Percentiles rank a stretch among this genome's conserved stretches.
Evolutionary conservation across 2,797 vertebrate genomes (phyloP).

Genomic region (Pelodytes ibericus): DNA sequence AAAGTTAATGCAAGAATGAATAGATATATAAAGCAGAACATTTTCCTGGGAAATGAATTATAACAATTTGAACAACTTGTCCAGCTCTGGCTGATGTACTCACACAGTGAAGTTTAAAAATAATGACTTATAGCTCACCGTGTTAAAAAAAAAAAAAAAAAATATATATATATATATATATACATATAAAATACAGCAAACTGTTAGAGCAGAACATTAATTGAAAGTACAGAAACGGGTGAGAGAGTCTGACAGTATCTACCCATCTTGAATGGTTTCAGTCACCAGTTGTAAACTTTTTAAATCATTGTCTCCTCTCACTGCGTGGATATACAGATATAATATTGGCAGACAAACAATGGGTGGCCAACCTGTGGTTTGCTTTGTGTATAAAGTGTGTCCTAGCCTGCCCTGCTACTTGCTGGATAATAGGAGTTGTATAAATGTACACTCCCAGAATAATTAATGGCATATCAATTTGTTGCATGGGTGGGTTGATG

Average conservation of each 20-base stretch:
- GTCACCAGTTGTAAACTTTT: no score
- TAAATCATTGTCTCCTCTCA: no score
- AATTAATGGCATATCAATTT: no score
- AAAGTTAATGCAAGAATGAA: slow-evolving; percentile 3
- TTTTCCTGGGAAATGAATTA: slow-evolving; percentile 28
- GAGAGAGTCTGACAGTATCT: background rate
- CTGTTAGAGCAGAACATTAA: slow-evolving; percentile 16
- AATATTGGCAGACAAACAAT: no score
- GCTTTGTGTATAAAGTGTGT: no score
- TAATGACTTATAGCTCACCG: slow-evolving; percentile 5
- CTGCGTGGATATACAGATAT: no score
- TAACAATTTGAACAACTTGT: slow-evolving; percentile 9
- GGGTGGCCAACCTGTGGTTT: no score
- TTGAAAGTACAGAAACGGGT: background rate
- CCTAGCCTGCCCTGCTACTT: no score
- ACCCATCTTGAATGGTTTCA: background rate
- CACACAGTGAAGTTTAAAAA: slow-evolving; percentile 18
- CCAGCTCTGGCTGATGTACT: slow-evolving; percentile 1
- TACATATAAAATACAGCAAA: slow-evolving; percentile 1
- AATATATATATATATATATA: no score
- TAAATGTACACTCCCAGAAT: no score
- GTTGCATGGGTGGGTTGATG: no score
- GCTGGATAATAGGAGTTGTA: no score
- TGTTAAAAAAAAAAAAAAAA: background rate
- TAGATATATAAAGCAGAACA: background rate